Conservation (phyloP, 2,797 vertebrate species). For the Sarcoramphus papa region DNA sequence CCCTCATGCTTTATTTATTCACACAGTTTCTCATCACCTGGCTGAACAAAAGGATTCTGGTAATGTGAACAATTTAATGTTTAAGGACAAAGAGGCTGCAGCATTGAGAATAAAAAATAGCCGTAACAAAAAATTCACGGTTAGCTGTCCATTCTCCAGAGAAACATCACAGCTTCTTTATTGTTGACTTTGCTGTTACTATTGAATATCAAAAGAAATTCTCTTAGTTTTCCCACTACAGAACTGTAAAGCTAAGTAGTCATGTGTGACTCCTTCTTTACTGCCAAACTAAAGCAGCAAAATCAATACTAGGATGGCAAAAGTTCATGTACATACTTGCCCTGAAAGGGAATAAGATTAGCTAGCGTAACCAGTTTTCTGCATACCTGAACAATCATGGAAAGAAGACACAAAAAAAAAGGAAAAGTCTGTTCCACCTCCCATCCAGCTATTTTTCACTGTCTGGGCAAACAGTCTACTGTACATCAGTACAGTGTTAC, state of each 20-base stretch:
- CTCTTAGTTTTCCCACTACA: neutral
- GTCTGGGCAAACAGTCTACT: neutral
- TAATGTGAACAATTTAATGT: neutral
- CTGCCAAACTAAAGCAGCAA: neutral
- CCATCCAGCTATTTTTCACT: neutral
- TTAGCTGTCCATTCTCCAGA: neutral
- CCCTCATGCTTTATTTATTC: neutral
- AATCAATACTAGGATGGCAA: neutral
- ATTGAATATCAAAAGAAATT: neutral
- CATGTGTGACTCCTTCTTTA: neutral
- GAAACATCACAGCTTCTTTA: neutral
- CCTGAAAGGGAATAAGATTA: neutral
- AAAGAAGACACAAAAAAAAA: neutral
- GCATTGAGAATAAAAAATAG: neutral
- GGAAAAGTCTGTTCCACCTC: neutral
- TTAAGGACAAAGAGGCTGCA: neutral
- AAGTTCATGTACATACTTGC: neutral
- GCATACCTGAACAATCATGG: neutral
- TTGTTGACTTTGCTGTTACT: neutral
- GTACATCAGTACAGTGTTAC: too few relatives aligned
- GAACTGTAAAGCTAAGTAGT: neutral
- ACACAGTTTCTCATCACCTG: neutral
- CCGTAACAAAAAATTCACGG: neutral
- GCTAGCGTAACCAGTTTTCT: neutral
- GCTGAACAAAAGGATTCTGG: neutral